Evolutionary conservation across 2,888 invertebrate genomes (phyloP).

Genomic region (Drosophila emarginata): DNA sequence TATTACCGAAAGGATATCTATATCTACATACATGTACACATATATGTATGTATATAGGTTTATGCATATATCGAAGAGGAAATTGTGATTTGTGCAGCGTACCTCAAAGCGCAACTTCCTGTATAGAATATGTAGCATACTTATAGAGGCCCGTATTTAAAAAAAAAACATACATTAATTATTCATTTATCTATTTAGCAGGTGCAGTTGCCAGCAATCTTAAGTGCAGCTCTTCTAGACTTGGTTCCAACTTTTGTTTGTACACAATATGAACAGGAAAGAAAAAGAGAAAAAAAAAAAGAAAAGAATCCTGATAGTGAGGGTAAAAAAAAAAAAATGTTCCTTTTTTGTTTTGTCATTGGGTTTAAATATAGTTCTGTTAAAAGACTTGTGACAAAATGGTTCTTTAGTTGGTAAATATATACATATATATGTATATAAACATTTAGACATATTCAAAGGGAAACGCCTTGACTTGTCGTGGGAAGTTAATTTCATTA

Average conservation of each 20-base stretch:
- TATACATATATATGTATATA: no score
- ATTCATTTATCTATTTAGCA: constrained; percentile 2
- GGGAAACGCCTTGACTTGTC: neutral
- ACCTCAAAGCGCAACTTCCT: constrained; percentile 18
- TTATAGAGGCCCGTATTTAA: neutral
- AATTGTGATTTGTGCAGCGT: constrained; percentile 23
- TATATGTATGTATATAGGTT: neutral
- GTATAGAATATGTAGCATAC: neutral
- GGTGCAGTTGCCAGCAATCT: constrained; percentile 4
- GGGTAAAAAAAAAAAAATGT: neutral
- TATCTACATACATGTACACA: neutral
- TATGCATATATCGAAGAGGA: constrained; percentile 12
- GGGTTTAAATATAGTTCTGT: constrained; percentile 16
- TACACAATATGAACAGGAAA: neutral
- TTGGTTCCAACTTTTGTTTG: neutral
- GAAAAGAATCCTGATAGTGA: neutral
- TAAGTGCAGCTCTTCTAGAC: neutral
- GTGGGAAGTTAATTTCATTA: constrained; percentile 31
- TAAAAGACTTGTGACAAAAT: neutral
- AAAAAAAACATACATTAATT: neutral
- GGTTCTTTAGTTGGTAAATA: no score
- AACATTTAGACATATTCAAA: neutral
- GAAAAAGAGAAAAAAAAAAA: neutral
- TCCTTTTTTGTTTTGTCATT: neutral
- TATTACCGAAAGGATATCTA: constrained; percentile 28